phyloP scores from a whole-genome alignment of 2,113 vertebrate genomes.

The Tychaedon coryphoeus region DNA sequence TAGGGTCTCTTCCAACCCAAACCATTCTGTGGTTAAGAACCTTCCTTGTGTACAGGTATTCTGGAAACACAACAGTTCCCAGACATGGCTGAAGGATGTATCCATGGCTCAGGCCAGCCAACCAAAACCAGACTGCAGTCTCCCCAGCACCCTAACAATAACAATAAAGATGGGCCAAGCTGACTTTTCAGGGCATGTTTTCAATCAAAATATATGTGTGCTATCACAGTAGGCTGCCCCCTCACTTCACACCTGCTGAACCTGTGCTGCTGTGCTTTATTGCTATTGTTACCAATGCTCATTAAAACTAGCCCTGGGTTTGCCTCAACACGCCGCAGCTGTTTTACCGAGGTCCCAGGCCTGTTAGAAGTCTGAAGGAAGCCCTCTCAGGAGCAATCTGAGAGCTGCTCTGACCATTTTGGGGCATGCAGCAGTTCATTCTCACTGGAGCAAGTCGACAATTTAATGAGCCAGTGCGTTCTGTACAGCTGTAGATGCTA shows the following conservation, averaged over 20 bases:
- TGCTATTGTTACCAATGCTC: not conserved
- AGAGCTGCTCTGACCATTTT: not conserved
- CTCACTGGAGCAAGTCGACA: not conserved
- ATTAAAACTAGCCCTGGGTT: not conserved
- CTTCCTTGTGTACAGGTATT: rapidly evolving
- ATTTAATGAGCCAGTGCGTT: not conserved
- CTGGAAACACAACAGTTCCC: not conserved
- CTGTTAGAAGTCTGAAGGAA: not conserved
- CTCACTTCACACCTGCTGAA: not conserved
- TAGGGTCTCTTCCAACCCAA: not conserved
- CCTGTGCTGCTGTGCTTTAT: not conserved
- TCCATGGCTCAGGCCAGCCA: not conserved
- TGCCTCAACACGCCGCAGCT: rapidly evolving
- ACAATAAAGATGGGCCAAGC: not conserved
- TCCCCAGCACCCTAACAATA: rapidly evolving
- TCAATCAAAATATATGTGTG: not conserved
- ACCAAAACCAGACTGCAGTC: not conserved
- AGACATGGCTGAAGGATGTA: not conserved
- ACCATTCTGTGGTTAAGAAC: not conserved
- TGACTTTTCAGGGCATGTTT: not conserved
- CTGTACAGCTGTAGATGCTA: not conserved
- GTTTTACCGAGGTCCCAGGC: not conserved
- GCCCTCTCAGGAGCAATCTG: not conserved
- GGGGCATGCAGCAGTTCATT: not conserved
- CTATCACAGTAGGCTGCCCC: not conserved